Base-by-base conservation (phyloP, 1,140 invertebrate genomes). In the Nymphalis io region DNA sequence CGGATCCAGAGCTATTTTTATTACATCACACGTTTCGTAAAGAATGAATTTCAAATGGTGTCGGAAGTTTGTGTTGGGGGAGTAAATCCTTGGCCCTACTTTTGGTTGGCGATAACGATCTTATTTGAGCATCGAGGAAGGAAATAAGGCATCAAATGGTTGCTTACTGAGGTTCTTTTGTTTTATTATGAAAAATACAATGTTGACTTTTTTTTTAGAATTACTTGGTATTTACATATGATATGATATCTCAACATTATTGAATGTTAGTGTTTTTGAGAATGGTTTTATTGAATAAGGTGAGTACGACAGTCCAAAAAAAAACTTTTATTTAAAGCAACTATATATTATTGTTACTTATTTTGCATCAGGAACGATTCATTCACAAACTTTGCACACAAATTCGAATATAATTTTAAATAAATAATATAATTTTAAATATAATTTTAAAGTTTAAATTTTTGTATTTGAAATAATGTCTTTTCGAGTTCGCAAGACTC, bases 31-130 rank as follows among this genome's bases (percentile, higher is more conserved):
- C 88, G 85, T 85, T 79, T 74, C 79, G 76, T 88, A 85, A 90
- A 89, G 87, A 89, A 90, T 90, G 87, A 90, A 90, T 90, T 88
- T 88, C 85, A 88, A 90, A 90, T 90, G 84, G 79, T 81, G 80
- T 82, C 78, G 86, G 86, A 88, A 88, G 86, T 88, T 90, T 88
- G 76, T 81, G 80, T 80, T 78, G 79, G 85, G 88, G 88, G 85
- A 88, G 80, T 84, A 86, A 84, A 87, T 85, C 81, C 79, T 73
- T 58, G 46, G 55, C 27, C 58, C 44, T 82, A 83, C 85, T 66
- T 80, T 63, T 53, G 53, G 33, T 40, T 48, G 38, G 42, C 40
- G 60, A 72, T 13, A 53, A 53, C 20, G 48, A 53, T 53, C 48
- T 21, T 53, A 53, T 53, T 53, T 53, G 18, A 21, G 15, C 48